A percentile compares a stretch with the other conserved stretches of the same genome.
Evolutionary conservation across 2,797 vertebrate species (phyloP).

Genomic region (Cetoscarus ocellatus): DNA sequence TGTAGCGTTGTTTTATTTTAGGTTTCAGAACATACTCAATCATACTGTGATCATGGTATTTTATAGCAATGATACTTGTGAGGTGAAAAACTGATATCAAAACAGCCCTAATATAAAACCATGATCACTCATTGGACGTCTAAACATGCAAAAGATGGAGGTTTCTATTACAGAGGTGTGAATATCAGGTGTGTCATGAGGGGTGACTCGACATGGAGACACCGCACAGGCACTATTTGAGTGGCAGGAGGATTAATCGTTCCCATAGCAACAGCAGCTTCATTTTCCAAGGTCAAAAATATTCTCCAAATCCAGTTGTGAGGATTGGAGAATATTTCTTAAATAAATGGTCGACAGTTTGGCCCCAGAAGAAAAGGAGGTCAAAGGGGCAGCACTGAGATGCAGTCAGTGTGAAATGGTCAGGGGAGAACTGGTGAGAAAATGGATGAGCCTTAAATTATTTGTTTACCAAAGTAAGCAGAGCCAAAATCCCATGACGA

Average conservation of each 20-base stretch:
- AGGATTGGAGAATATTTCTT: conserved; percentile 76
- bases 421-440: conserved; percentile 37
- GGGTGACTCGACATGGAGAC: conserved; percentile 80
- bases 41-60: too few species aligned
- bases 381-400: conserved; percentile 36
- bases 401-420: conserved; percentile 31
- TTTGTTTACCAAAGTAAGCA: conserved; percentile 78
- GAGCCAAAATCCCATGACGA: conserved; percentile 62
- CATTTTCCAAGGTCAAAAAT: conserved; percentile 93
- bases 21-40: too few species aligned
- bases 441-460: conserved; percentile 79
- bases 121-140: conserved; percentile 32
- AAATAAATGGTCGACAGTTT: conserved; percentile 68
- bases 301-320: conserved; percentile 80
- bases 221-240: conserved; percentile 91
- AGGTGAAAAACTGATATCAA: too few species aligned
- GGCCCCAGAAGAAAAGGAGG: conserved; percentile 76
- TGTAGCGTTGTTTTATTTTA: too few species aligned
- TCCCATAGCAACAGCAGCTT: conserved; percentile 96
- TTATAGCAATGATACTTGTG: too few species aligned
- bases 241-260: conserved; percentile 94
- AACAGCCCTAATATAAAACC: too few species aligned
- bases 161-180: conserved; percentile 53
- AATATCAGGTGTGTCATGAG: conserved; percentile 87
- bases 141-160: conserved; percentile 34